Conservation (phyloP, 2,113 vertebrate species). For the Tragelaphus buxtoni region DNA sequence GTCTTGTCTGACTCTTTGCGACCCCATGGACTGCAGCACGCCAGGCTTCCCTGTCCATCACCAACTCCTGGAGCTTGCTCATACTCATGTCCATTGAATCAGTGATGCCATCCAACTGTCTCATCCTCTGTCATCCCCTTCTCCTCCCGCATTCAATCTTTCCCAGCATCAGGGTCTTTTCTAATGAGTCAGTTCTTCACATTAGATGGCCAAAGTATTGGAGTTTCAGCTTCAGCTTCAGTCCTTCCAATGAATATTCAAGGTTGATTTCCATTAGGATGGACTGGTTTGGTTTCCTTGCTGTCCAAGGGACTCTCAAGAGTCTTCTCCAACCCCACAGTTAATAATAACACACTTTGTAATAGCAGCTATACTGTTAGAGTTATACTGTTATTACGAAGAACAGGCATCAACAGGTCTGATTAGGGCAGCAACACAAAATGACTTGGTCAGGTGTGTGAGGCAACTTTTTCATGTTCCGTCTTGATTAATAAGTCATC, state of each 20-base stretch:
- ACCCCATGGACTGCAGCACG: neutral
- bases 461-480: neutral
- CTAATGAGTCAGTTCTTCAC: neutral
- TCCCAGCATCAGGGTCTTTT: neutral
- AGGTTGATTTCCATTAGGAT: neutral
- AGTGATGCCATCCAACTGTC: neutral
- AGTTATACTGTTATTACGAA: neutral
- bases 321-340: neutral
- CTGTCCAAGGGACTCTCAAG: neutral
- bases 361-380: neutral
- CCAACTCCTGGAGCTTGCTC: neutral
- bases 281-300: neutral
- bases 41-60: neutral
- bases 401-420: neutral
- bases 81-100: neutral
- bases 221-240: neutral
- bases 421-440: neutral
- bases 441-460: too few species aligned
- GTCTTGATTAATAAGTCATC: neutral
- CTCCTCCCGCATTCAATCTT: neutral
- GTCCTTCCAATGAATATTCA: neutral
- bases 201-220: neutral
- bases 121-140: neutral
- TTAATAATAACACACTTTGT: neutral
- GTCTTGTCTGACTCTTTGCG: fast-evolving